phyloP scores from a whole-genome alignment of 2,888 invertebrate genomes.

The Venusia cambrica region DNA sequence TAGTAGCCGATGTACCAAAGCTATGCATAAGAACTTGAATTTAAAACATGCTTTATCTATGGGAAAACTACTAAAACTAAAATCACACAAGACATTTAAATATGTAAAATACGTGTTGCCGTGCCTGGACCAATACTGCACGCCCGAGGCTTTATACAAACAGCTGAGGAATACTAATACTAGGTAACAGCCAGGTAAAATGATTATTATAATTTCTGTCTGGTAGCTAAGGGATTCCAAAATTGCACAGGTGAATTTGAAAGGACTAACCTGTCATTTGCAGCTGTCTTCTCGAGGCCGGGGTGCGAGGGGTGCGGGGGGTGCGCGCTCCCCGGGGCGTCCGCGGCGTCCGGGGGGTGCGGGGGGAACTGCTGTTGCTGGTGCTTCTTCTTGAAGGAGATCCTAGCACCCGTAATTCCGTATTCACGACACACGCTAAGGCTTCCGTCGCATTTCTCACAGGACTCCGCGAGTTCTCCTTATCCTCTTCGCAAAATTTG shows the following conservation, averaged over 20 bases:
- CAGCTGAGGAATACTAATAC: constrained; percentile 38
- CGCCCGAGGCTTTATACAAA: constrained; percentile 37
- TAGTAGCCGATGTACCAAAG: too few relatives aligned
- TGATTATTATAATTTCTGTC: constrained; percentile 28
- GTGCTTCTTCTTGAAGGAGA: constrained; percentile 63
- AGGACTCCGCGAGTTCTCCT: constrained; percentile 59
- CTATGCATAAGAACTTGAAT: too few relatives aligned
- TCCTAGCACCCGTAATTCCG: constrained; percentile 61
- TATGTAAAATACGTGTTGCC: constrained; percentile 12
- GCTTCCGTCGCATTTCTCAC: constrained; percentile 61
- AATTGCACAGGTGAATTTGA: constrained; percentile 23
- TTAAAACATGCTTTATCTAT: too few relatives aligned
- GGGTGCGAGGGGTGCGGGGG: constrained; percentile 69
- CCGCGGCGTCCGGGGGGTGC: constrained; percentile 59
- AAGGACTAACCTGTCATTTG: constrained; percentile 75
- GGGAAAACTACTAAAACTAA: too few relatives aligned
- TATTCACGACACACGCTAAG: constrained; percentile 65
- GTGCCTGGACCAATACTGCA: constrained; percentile 15
- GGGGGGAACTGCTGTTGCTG: constrained; percentile 51
- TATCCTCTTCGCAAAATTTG: constrained; percentile 67
- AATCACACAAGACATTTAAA: too few relatives aligned
- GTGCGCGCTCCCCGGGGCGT: constrained; percentile 62
- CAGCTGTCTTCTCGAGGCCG: constrained; percentile 74
- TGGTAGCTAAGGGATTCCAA: constrained; percentile 26
- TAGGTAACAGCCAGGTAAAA: constrained; percentile 28